A percentile compares a stretch with the other conserved stretches of the same genome.
phyloP scores from a whole-genome alignment of 2,797 vertebrate species.

The Poecilia velifera region DNA sequence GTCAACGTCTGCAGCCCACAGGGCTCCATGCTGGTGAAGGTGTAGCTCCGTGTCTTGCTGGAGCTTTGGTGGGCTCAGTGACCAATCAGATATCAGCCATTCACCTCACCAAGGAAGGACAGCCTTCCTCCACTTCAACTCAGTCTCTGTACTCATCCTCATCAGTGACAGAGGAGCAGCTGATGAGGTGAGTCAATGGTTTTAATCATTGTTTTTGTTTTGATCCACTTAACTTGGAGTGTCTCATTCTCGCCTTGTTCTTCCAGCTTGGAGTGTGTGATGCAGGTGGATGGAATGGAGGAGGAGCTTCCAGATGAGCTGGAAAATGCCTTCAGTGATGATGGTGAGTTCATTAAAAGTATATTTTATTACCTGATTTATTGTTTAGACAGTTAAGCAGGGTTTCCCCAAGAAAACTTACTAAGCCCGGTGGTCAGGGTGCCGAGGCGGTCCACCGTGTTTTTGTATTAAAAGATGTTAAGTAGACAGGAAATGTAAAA shows the following conservation, averaged over 20 bases:
- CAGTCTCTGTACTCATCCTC: constrained; percentile 21
- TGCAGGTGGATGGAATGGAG: constrained; percentile 72
- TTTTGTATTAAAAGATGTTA: too few species aligned
- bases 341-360: constrained; percentile 45
- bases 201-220: neutral
- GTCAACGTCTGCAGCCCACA: constrained; percentile 22
- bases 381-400: neutral
- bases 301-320: constrained; percentile 86
- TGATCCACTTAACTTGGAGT: neutral
- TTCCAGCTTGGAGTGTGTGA: constrained; percentile 58
- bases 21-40: constrained; percentile 12
- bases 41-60: constrained; percentile 31
- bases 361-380: neutral
- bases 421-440: too few species aligned
- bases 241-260: neutral
- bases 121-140: constrained; percentile 13
- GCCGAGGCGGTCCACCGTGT: too few species aligned
- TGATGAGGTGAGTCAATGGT: constrained; percentile 44
- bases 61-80: constrained; percentile 77
- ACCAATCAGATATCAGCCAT: constrained; percentile 86
- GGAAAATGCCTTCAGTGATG: constrained; percentile 83
- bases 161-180: constrained; percentile 55
- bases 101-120: constrained; percentile 76
- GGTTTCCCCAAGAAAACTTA: too few species aligned
- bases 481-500: too few species aligned